These are phyloP conservation scores for Coregonus clupeaformis DNA, from an alignment of 2,113 vertebrate genomes.

Conservation along the genomic window DNA sequence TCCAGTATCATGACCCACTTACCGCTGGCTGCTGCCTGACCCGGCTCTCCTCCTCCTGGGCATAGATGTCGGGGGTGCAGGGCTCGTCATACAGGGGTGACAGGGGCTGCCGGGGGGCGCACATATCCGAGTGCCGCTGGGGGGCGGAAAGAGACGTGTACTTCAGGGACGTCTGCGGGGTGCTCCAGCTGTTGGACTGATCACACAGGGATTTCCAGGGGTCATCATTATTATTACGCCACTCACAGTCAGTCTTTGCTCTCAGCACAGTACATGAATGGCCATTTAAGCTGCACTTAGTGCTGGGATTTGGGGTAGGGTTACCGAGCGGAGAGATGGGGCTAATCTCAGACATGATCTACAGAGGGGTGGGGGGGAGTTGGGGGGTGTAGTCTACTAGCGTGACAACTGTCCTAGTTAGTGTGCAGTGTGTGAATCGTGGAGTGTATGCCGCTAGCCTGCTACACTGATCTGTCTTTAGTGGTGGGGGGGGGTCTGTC, in stretches of 20 bases:
- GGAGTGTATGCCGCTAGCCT: background rate
- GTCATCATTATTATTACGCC: background rate
- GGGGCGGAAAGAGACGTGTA: slow-evolving; percentile 46
- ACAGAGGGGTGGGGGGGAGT: background rate
- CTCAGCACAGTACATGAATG: too few species aligned
- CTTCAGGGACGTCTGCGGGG: slow-evolving; percentile 53
- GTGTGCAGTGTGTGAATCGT: slow-evolving; percentile 3
- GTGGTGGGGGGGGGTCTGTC: background rate
- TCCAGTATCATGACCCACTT: slow-evolving; percentile 53
- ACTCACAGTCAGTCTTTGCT: background rate
- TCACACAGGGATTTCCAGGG: slow-evolving; percentile 30
- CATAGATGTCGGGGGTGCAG: slow-evolving; percentile 71
- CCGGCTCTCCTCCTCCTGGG: slow-evolving; percentile 52
- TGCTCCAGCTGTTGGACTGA: slow-evolving; percentile 78
- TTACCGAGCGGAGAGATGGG: slow-evolving; percentile 7
- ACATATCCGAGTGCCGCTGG: slow-evolving; percentile 75
- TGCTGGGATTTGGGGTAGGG: slow-evolving; percentile 13
- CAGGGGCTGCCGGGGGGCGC: slow-evolving; percentile 65
- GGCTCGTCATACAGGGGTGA: slow-evolving; percentile 82
- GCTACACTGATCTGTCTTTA: background rate
- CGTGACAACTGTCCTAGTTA: slow-evolving; percentile 22
- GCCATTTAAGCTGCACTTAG: slow-evolving; percentile 22
- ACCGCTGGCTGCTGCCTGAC: slow-evolving; percentile 54
- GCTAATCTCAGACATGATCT: slow-evolving; percentile 26
- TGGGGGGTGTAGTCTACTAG: background rate